Evolutionary conservation across 2,797 vertebrate genomes (phyloP).

Genomic region (Jordanella pulchra): DNA sequence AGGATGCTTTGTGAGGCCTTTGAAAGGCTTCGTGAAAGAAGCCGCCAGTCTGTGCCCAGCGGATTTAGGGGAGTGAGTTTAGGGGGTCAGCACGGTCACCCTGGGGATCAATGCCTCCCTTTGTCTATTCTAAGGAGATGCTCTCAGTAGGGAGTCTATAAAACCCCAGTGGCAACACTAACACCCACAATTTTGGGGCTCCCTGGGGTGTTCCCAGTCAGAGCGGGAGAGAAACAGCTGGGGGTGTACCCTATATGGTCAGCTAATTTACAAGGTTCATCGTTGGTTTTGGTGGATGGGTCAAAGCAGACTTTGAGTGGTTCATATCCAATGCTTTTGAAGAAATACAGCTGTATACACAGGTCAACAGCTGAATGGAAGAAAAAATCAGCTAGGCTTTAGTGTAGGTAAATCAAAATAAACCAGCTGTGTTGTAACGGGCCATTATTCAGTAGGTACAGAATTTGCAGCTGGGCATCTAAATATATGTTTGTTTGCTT

Average conservation of each 20-base stretch:
- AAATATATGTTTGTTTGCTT: conserved; percentile 10
- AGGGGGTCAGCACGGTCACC: conserved; percentile 93
- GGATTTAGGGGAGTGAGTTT: conserved; percentile 91
- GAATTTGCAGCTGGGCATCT: conserved; percentile 28
- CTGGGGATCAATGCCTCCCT: conserved; percentile 90
- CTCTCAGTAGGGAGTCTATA: conserved; percentile 92
- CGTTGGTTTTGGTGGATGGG: conserved; percentile 27
- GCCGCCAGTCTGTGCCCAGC: conserved; percentile 77
- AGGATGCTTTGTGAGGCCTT: conserved; percentile 86
- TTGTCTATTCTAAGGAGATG: conserved; percentile 95
- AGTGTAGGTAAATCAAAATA: conserved; percentile 57
- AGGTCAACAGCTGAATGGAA: conserved; percentile 69
- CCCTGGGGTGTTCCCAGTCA: conserved; percentile 54
- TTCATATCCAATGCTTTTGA: conserved; percentile 12
- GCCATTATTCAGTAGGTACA: conserved; percentile 36
- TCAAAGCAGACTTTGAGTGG: conserved; percentile 11
- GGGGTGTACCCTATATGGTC: conserved; percentile 27
- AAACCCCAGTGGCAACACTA: conserved; percentile 84
- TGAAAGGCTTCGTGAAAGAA: conserved; percentile 86
- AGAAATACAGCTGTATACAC: conserved; percentile 59
- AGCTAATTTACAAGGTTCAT: conserved; percentile 25
- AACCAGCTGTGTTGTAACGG: conserved; percentile 76
- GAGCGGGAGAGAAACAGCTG: conserved; percentile 55
- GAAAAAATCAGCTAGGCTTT: conserved; percentile 58
- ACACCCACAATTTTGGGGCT: conserved; percentile 85